Conservation (phyloP, 1,140 invertebrate genomes). For the Proctacanthus coquilletti region DNA sequence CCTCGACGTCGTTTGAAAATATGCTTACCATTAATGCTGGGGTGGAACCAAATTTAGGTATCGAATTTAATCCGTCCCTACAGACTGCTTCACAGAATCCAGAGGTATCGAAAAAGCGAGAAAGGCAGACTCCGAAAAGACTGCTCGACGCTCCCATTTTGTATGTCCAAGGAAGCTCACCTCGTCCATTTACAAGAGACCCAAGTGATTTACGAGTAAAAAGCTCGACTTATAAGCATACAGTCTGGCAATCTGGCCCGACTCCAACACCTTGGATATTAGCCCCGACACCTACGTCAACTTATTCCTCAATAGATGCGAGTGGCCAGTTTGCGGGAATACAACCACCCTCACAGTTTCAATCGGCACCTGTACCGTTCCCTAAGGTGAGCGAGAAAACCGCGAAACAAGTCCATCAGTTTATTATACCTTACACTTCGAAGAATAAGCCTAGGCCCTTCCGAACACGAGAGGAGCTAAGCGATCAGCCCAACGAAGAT, state of each 20-base stretch:
- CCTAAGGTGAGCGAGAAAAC: slow-evolving; percentile 10
- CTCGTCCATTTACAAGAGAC: slow-evolving; percentile 23
- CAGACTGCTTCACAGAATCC: neutral
- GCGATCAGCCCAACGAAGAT: slow-evolving; percentile 14
- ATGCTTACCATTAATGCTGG: neutral
- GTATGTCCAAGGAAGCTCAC: slow-evolving; percentile 8
- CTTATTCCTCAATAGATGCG: slow-evolving; percentile 22
- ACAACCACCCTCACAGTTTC: slow-evolving; percentile 20
- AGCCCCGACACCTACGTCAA: slow-evolving; percentile 23
- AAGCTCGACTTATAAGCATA: neutral
- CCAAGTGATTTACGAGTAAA: slow-evolving; percentile 16
- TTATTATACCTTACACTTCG: slow-evolving; percentile 60
- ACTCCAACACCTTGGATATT: slow-evolving; percentile 12
- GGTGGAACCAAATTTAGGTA: neutral
- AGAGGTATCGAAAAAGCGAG: neutral
- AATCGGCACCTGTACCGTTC: slow-evolving; percentile 15
- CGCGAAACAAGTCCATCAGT: slow-evolving; percentile 46
- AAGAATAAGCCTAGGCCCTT: slow-evolving; percentile 42
- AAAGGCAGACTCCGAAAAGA: slow-evolving; percentile 21
- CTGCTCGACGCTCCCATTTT: slow-evolving; percentile 23
- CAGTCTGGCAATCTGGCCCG: slow-evolving; percentile 4
- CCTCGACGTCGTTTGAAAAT: neutral
- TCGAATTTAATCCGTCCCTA: neutral
- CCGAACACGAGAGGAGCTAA: slow-evolving; percentile 16
- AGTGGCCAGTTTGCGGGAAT: slow-evolving; percentile 23